phyloP scores from a whole-genome alignment of 30 jellyfish, hydroid and myxozoan genomes.

The Mastigias papua region DNA sequence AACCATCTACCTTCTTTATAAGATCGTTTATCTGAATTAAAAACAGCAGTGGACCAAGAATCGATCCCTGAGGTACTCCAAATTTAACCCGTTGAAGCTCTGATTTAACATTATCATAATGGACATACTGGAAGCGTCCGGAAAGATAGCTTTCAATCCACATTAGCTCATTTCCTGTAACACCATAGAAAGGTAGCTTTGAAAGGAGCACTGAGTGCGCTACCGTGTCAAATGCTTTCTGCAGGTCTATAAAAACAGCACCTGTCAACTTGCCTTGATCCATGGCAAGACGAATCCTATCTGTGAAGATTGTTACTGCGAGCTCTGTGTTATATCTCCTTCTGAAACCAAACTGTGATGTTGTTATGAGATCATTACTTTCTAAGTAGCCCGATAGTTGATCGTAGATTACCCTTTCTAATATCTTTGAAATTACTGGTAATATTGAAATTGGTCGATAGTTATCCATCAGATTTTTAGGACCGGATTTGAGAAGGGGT shows the following conservation, averaged over 20 bases:
- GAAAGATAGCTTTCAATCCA: conserved; percentile 68
- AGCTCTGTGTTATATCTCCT: conserved; percentile 65
- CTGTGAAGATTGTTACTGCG: conserved; percentile 61
- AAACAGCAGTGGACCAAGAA: conserved; percentile 77
- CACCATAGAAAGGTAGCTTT: conserved; percentile 66
- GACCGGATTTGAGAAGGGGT: conserved; percentile 58
- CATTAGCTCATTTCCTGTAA: conserved; percentile 62
- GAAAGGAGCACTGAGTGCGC: conserved; percentile 61
- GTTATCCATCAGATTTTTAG: conserved; percentile 57
- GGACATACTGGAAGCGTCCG: conserved; percentile 56
- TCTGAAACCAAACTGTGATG: conserved; percentile 66
- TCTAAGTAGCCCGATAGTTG: conserved; percentile 71
- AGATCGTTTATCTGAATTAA: conserved; percentile 67
- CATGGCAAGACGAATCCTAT: conserved; percentile 65
- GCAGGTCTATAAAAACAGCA: conserved; percentile 58
- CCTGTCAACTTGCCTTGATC: conserved; percentile 77
- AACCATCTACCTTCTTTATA: conserved; percentile 26
- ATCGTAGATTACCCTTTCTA: conserved; percentile 57
- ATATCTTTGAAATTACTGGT: conserved; percentile 68
- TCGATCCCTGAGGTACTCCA: conserved; percentile 87
- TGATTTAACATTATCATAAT: conserved; percentile 50
- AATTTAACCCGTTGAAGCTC: conserved; percentile 47
- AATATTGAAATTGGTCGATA: conserved; percentile 71
- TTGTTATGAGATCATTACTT: conserved; percentile 59
- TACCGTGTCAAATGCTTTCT: conserved; percentile 64